Percentiles rank a stretch among this genome's conserved stretches.
phyloP scores from a whole-genome alignment of 2,113 vertebrate genomes.

The Oncorhynchus tshawytscha region DNA sequence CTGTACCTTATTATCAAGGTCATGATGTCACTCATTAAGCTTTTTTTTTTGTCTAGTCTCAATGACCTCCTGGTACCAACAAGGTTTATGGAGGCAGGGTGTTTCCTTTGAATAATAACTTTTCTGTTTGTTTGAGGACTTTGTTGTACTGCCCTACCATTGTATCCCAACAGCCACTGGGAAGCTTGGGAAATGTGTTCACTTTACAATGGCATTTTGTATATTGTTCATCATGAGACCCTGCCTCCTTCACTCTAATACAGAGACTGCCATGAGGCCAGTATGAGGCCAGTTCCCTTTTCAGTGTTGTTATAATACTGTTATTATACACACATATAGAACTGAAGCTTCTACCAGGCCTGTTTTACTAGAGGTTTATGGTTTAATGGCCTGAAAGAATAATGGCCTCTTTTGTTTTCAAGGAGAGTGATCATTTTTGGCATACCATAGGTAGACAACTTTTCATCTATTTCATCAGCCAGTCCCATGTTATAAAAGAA shows the following conservation, averaged over 20 bases:
- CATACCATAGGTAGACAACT: not conserved
- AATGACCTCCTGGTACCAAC: not conserved
- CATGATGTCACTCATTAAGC: not conserved
- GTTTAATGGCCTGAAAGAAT: not conserved
- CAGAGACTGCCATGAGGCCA: not conserved
- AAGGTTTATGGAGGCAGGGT: not conserved
- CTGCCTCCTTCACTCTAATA: not conserved
- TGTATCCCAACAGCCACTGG: constrained; percentile 51
- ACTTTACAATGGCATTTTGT: constrained; percentile 42
- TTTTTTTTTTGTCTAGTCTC: not conserved
- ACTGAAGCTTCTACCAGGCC: constrained; percentile 33
- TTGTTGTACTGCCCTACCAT: constrained; percentile 48
- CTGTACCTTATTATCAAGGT: not conserved
- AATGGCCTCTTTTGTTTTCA: not conserved
- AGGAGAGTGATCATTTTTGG: not conserved
- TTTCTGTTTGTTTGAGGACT: constrained; percentile 12
- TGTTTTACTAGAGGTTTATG: constrained; percentile 18
- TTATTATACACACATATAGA: constrained; percentile 25
- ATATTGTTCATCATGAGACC: constrained; percentile 40
- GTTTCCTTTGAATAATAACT: constrained; percentile 21
- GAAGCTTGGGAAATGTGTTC: constrained; percentile 70
- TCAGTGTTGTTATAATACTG: constrained; percentile 12
- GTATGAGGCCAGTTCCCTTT: not conserved
- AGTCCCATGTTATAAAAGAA: constrained; percentile 54
- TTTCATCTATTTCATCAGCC: constrained; percentile 27